These are phyloP conservation scores for Taenioides sp. DNA, from an alignment of 2,797 vertebrate genomes.

Conservation along the genomic window DNA sequence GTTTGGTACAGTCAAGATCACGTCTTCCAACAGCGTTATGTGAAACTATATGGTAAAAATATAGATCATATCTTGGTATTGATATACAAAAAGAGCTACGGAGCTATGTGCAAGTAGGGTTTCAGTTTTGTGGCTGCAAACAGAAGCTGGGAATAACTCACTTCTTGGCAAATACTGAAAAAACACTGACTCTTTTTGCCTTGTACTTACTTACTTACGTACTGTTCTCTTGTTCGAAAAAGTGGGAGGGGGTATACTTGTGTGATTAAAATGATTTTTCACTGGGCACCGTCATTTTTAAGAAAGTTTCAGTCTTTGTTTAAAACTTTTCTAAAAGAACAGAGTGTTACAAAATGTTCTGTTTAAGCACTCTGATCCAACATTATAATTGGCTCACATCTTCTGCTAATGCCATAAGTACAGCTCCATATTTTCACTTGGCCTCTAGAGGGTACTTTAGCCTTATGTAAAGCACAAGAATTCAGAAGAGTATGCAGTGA, in stretches of 20 bases:
- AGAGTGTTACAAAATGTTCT: conserved; percentile 3
- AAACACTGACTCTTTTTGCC: neutral
- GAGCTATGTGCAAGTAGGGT: too few relatives aligned
- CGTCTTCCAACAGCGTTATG: too few relatives aligned
- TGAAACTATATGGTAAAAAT: too few relatives aligned
- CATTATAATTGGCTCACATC: conserved; percentile 9
- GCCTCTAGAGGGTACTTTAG: conserved; percentile 5
- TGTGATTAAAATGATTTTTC: neutral
- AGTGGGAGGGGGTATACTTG: neutral
- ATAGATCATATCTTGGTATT: too few relatives aligned
- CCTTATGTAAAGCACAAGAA: neutral
- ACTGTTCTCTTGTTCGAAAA: neutral
- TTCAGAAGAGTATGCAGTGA: neutral
- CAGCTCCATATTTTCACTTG: too few relatives aligned
- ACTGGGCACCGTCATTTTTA: neutral
- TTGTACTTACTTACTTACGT: neutral
- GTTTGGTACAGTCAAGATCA: too few relatives aligned
- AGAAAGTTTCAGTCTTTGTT: conserved; percentile 8
- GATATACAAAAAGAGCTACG: too few relatives aligned
- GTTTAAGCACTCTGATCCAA: neutral
- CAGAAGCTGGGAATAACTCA: too few relatives aligned
- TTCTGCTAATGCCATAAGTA: neutral
- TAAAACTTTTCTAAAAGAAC: neutral
- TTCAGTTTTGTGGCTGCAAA: too few relatives aligned
- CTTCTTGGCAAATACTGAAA: neutral